These are phyloP conservation scores for Ictalurus furcatus DNA, from an alignment of 2,113 vertebrate species.

Conservation along the genomic window DNA sequence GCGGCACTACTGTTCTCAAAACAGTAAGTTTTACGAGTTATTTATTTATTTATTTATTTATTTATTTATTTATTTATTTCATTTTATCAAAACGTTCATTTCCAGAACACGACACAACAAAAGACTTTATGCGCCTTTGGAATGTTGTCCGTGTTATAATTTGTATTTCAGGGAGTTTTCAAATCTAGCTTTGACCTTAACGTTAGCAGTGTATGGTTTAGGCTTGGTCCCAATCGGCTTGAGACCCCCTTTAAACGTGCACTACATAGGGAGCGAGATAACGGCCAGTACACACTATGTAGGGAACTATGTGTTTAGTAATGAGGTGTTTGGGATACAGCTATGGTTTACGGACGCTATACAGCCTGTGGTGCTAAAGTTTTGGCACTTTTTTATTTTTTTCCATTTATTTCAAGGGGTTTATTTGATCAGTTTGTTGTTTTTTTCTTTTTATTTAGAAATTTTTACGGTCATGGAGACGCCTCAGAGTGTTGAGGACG, in stretches of 20 bases:
- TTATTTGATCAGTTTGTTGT: background rate
- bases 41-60: too few species aligned
- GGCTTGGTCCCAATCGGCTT: background rate
- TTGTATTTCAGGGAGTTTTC: background rate
- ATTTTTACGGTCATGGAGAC: conserved; percentile 24
- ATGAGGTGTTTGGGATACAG: background rate
- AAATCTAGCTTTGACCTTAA: background rate
- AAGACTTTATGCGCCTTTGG: background rate
- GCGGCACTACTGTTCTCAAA: too few species aligned
- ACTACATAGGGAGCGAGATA: background rate
- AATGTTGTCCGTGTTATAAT: background rate
- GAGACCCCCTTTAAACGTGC: background rate
- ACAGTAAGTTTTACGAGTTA: background rate
- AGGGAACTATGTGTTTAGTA: background rate
- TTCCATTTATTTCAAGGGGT: too few species aligned
- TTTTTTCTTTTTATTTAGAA: background rate
- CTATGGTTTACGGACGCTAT: background rate
- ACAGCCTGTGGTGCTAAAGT: background rate
- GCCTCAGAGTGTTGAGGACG: background rate
- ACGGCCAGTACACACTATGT: background rate
- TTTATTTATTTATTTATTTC: too few species aligned
- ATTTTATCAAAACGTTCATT: background rate
- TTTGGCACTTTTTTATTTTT: background rate
- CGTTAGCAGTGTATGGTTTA: background rate
- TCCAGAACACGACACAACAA: background rate